Conservation (phyloP, 2,113 vertebrate genomes). For the Hassar affinis region DNA sequence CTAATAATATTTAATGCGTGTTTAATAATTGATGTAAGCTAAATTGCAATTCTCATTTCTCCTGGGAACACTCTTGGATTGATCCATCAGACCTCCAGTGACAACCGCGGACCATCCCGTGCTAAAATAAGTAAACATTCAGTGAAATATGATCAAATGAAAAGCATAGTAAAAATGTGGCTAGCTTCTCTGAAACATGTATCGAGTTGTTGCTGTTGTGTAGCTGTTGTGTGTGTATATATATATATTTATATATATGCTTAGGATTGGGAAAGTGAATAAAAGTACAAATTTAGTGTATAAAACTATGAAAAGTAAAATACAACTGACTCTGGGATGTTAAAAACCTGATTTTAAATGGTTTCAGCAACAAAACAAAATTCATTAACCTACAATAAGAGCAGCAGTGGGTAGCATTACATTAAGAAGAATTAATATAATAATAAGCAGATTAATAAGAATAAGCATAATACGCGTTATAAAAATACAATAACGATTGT, state of each 20-base stretch:
- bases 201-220: not conserved
- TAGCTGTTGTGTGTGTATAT: too few species aligned
- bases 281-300: not conserved
- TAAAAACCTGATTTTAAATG: not conserved
- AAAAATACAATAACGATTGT: not conserved
- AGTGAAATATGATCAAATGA: constrained; percentile 59
- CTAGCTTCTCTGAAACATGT: constrained; percentile 47
- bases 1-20: constrained; percentile 17
- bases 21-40: constrained; percentile 37
- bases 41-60: constrained; percentile 17
- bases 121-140: constrained; percentile 66
- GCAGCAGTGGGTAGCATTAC: not conserved
- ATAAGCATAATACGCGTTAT: not conserved
- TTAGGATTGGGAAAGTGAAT: not conserved
- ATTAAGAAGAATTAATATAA: not conserved
- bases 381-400: not conserved
- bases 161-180: constrained; percentile 59
- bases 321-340: not conserved
- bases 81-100: constrained; percentile 62
- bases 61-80: constrained; percentile 51
- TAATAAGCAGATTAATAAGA: too few species aligned
- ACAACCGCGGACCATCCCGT: constrained; percentile 63
- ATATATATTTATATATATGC: too few species aligned
- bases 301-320: not conserved
- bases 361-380: not conserved